These are phyloP conservation scores for Eristalis arbustorum DNA, from an alignment of 2,888 invertebrate genomes.

Conservation along the genomic window DNA sequence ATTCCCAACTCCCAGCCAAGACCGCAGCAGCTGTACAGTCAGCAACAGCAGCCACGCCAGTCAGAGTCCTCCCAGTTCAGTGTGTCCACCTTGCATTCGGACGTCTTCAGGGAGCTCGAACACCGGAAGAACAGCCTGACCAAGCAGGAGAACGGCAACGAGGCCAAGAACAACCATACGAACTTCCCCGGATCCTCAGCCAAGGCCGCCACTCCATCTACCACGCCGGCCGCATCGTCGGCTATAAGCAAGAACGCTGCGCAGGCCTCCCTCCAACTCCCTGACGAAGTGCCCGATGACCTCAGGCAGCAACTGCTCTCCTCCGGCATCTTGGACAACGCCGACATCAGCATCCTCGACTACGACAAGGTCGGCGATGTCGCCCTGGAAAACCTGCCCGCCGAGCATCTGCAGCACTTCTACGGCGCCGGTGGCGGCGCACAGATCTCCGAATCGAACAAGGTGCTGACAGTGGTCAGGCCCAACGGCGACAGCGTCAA, in stretches of 20 bases:
- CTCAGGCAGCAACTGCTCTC: conserved; percentile 89
- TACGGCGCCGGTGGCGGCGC: conserved; percentile 91
- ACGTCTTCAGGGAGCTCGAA: conserved; percentile 78
- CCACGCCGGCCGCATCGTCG: conserved; percentile 60
- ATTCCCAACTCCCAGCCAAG: conserved; percentile 75
- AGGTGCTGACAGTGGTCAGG: conserved; percentile 85
- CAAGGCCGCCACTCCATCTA: conserved; percentile 10
- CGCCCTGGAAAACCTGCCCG: conserved; percentile 89
- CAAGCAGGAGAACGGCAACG: conserved; percentile 16
- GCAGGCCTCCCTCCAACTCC: conserved; percentile 82
- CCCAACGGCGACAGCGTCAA: conserved; percentile 83
- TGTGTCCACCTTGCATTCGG: conserved; percentile 79
- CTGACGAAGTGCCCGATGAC: conserved; percentile 94
- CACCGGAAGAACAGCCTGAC: conserved; percentile 71
- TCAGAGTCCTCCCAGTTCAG: conserved; percentile 74
- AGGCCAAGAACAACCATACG: conserved; percentile 45
- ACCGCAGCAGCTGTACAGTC: conserved; percentile 71
- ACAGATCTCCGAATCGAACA: conserved; percentile 87
- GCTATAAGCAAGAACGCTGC: conserved; percentile 72
- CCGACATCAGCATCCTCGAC: conserved; percentile 92
- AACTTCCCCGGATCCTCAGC: background rate
- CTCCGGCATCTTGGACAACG: conserved; percentile 92
- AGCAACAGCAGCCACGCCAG: conserved; percentile 70
- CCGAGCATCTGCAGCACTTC: conserved; percentile 92
- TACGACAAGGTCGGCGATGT: conserved; percentile 94